Conservation (phyloP, 2,113 vertebrate species). For the Dascyllus trimaculatus region DNA sequence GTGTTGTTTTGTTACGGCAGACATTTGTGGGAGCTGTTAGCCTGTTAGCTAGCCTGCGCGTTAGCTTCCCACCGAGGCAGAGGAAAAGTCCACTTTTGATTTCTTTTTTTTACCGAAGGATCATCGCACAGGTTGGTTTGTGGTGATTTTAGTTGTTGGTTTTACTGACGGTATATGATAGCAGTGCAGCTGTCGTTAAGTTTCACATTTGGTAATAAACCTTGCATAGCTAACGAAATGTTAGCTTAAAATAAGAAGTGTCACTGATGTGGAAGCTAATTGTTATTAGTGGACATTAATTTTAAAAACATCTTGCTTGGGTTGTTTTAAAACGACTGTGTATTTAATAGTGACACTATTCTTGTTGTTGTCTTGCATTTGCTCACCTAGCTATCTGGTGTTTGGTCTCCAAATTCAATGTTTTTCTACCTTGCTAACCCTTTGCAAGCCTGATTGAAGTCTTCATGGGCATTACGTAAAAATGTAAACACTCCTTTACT, state of each 20-base stretch:
- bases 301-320: not conserved
- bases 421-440: not conserved
- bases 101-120: conserved; percentile 37
- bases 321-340: not conserved
- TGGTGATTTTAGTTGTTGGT: not conserved
- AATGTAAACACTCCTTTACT: not conserved
- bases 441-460: conserved; percentile 6
- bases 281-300: not conserved
- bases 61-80: conserved; percentile 60
- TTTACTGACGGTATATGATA: not conserved
- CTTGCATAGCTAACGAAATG: conserved; percentile 32
- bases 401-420: not conserved
- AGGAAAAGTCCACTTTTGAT: conserved; percentile 65
- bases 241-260: conserved; percentile 58
- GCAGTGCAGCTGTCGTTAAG: not conserved
- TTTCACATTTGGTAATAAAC: conserved; percentile 7
- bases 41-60: conserved; percentile 59
- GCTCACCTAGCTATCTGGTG: rapidly evolving
- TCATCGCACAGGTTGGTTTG: conserved; percentile 66
- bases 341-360: not conserved
- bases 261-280: conserved; percentile 15
- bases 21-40: conserved; percentile 65
- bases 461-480: not conserved
- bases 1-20: conserved; percentile 64
- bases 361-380: not conserved